These are phyloP conservation scores for Trachelipus rathkii DNA, from an alignment of 1,140 invertebrate genomes.

Conservation along the genomic window DNA sequence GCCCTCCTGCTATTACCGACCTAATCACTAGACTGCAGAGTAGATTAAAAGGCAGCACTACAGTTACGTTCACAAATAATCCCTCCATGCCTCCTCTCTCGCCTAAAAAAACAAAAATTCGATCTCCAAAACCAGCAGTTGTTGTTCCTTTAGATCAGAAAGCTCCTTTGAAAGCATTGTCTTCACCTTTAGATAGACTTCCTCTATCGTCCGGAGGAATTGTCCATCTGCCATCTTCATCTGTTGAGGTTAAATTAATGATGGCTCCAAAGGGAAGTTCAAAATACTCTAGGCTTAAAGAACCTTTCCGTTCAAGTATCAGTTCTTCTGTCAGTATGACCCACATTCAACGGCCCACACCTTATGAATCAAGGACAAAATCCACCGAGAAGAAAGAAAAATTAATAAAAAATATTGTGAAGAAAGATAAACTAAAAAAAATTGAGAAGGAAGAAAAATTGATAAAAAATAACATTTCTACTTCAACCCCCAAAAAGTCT, in stretches of 20 bases:
- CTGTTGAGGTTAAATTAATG: not conserved
- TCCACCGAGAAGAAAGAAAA: no score
- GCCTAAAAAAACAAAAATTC: not conserved
- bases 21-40: not conserved
- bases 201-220: not conserved
- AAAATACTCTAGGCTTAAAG: no score
- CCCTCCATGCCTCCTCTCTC: not conserved
- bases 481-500: no score
- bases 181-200: not conserved
- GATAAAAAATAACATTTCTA: no score
- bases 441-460: no score
- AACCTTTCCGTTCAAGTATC: no score
- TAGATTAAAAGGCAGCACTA: not conserved
- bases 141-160: not conserved
- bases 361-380: no score
- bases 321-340: no score
- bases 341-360: no score
- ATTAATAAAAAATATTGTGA: no score
- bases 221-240: not conserved
- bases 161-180: not conserved
- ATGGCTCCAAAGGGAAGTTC: no score
- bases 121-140: not conserved
- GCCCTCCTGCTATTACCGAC: not conserved
- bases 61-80: not conserved
- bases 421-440: no score